Conservation (phyloP, 1,140 invertebrate species). For the Aphelinus atriplicis region DNA sequence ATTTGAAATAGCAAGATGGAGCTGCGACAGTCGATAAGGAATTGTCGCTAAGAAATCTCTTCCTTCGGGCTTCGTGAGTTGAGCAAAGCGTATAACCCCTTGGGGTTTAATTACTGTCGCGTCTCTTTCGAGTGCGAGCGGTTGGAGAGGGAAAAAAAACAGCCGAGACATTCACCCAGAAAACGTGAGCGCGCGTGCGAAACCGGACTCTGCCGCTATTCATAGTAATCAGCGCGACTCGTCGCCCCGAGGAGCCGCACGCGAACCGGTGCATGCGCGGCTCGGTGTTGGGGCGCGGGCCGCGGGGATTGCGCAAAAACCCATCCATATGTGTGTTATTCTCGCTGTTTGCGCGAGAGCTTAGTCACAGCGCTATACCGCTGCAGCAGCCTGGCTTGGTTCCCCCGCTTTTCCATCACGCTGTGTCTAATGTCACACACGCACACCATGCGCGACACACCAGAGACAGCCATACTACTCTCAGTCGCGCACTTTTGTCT, state of each 20-base stretch:
- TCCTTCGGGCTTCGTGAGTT: too few relatives aligned
- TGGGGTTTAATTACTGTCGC: too few relatives aligned
- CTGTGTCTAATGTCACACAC: slow-evolving; percentile 2
- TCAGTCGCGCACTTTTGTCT: slow-evolving; percentile 31
- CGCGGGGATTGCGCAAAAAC: slow-evolving; percentile 28
- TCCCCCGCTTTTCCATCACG: neutral
- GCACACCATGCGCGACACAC: too few relatives aligned
- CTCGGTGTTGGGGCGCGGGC: neutral
- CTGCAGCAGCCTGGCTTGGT: neutral
- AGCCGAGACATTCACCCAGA: neutral
- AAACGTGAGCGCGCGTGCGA: neutral
- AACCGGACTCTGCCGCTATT: slow-evolving; percentile 7
- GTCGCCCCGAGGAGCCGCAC: too few relatives aligned
- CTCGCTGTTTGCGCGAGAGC: neutral
- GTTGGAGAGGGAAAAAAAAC: neutral
- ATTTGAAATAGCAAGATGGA: too few relatives aligned
- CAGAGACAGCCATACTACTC: neutral
- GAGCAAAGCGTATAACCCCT: too few relatives aligned
- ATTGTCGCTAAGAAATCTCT: too few relatives aligned
- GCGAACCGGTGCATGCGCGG: neutral
- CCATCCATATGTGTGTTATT: slow-evolving; percentile 15
- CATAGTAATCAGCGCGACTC: too few relatives aligned
- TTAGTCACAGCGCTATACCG: slow-evolving; percentile 14
- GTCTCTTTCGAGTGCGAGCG: too few relatives aligned
- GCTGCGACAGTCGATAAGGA: too few relatives aligned